phyloP scores from a whole-genome alignment of 1,140 invertebrate species.

The Octopus bimaculoides region DNA sequence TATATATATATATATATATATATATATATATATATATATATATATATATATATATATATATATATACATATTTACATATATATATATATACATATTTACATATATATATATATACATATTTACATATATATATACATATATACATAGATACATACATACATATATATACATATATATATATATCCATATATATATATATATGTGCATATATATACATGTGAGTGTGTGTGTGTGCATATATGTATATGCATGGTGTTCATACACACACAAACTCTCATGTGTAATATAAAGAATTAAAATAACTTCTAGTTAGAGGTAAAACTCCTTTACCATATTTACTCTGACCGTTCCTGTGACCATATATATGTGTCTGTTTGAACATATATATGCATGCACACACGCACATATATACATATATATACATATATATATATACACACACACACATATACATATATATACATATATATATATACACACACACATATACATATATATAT shows the following conservation, averaged over 20 bases:
- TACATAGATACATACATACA: background rate
- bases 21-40: slow-evolving; percentile 4
- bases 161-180: background rate
- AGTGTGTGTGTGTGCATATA: no score
- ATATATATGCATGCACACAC: no score
- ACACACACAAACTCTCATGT: no score
- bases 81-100: background rate
- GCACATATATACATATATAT: no score
- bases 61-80: background rate
- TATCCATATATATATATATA: no score
- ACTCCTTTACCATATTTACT: no score
- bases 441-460: background rate
- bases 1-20: background rate
- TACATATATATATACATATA: background rate
- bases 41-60: slow-evolving; percentile 2
- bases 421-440: background rate
- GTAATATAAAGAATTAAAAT: no score
- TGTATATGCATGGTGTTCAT: no score
- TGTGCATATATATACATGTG: no score
- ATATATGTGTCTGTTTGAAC: no score
- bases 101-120: background rate
- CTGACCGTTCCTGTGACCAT: no score
- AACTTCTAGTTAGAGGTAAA: no score
- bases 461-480: background rate
- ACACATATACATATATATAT: background rate